Conservation (phyloP, 1,140 invertebrate genomes). For the Elysia chlorotica region DNA sequence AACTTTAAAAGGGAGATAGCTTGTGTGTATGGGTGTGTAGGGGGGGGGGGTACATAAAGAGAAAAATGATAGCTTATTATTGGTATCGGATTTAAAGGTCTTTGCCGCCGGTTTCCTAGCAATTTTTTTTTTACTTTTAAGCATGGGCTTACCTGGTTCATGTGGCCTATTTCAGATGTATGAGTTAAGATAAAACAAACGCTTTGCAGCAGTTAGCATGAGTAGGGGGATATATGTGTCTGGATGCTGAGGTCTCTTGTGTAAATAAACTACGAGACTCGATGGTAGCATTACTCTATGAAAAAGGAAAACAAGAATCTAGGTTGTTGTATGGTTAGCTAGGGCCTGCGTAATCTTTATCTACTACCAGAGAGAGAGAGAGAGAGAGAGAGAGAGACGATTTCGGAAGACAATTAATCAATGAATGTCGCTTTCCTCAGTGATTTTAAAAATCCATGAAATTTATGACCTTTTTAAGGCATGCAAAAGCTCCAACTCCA, state of each 20-base stretch:
- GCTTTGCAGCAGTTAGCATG: neutral
- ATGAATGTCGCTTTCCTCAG: neutral
- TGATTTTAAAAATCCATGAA: neutral
- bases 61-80: neutral
- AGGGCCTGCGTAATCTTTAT: neutral
- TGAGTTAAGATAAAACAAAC: neutral
- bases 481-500: neutral
- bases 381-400: neutral
- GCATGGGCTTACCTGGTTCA: neutral
- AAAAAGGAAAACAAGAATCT: no score
- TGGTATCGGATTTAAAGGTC: neutral
- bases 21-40: neutral
- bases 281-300: neutral
- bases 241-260: neutral
- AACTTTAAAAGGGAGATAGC: no score
- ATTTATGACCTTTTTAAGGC: neutral
- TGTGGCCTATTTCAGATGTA: neutral
- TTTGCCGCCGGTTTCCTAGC: neutral
- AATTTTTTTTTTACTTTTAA: neutral
- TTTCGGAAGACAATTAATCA: neutral
- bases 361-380: neutral
- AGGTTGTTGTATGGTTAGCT: no score
- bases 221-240: neutral
- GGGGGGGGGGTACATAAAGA: neutral
- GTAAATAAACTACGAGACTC: neutral